Percentiles rank a stretch among this genome's conserved stretches.
Conservation (phyloP, 2,797 vertebrate genomes). For the Sebastes vulpes region DNA sequence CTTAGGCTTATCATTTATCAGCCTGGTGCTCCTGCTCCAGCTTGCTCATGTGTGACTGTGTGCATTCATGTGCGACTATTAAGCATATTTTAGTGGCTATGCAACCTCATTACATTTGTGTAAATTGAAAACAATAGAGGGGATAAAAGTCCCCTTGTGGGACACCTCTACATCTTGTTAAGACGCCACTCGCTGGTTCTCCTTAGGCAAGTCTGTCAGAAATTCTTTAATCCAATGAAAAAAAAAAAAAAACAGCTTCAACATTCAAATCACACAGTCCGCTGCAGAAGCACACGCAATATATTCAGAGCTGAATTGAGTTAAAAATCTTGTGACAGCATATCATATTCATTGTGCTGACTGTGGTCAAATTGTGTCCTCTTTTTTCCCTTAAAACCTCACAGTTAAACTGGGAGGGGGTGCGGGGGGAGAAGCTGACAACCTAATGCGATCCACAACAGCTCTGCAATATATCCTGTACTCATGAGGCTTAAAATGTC, state of each 20-base stretch:
- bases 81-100: not conserved
- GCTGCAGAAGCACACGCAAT: not conserved
- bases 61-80: not conserved
- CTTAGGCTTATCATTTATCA: conserved; percentile 8
- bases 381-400: conserved; percentile 10
- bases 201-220: conserved; percentile 22
- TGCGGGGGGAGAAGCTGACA: not conserved
- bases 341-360: conserved; percentile 37
- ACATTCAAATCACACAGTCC: conserved; percentile 10
- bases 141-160: conserved; percentile 18
- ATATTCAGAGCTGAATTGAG: conserved; percentile 33
- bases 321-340: conserved; percentile 36
- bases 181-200: not conserved
- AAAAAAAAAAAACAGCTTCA: not conserved
- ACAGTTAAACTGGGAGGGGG: not conserved
- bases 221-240: conserved; percentile 14
- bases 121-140: conserved; percentile 22
- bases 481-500: not conserved
- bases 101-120: conserved; percentile 10
- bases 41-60: conserved; percentile 15
- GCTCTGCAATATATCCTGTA: not conserved
- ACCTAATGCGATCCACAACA: not conserved
- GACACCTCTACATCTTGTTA: conserved; percentile 27
- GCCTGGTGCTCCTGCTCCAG: not conserved
- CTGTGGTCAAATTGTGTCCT: conserved; percentile 28